These are phyloP conservation scores for Conops quadrifasciatus DNA, from an alignment of 2,888 invertebrate genomes.

Conservation along the genomic window DNA sequence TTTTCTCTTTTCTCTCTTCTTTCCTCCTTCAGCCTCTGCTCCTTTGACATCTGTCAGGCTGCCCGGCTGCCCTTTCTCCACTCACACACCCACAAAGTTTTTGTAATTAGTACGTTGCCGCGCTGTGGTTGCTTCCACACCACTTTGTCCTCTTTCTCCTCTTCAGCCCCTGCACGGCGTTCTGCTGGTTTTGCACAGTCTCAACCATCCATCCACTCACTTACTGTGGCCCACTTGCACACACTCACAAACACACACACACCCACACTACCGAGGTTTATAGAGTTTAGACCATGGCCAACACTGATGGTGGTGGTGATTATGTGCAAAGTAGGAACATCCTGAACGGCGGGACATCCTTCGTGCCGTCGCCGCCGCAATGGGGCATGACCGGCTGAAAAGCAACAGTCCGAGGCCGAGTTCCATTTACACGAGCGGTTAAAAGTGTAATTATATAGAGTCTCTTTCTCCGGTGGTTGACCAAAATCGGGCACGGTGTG, in stretches of 20 bases:
- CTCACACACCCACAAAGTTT: not conserved
- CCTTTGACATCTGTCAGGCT: no score
- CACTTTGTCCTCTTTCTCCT: not conserved
- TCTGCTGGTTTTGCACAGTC: not conserved
- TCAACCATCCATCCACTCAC: not conserved
- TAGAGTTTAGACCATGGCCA: no score
- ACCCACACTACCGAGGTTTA: no score
- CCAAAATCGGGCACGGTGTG: conserved; percentile 13
- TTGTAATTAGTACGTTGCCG: conserved; percentile 1
- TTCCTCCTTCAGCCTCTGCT: not conserved
- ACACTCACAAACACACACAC: no score
- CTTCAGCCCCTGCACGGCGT: not conserved
- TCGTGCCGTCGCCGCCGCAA: no score
- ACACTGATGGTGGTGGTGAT: no score
- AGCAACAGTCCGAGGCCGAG: not conserved
- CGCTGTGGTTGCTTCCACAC: no score
- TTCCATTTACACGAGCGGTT: conserved; percentile 20
- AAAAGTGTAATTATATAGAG: conserved; percentile 37
- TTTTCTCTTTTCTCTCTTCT: not conserved
- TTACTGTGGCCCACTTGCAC: no score
- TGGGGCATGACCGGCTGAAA: not conserved
- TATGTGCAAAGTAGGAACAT: no score
- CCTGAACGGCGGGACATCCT: no score
- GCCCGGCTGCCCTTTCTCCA: no score
- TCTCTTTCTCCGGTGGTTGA: conserved; percentile 24